Percentiles rank a stretch among this genome's conserved stretches.
These are phyloP conservation scores for Catamblyrhynchus diadema DNA, from an alignment of 2,797 vertebrate genomes.

Conservation along the genomic window DNA sequence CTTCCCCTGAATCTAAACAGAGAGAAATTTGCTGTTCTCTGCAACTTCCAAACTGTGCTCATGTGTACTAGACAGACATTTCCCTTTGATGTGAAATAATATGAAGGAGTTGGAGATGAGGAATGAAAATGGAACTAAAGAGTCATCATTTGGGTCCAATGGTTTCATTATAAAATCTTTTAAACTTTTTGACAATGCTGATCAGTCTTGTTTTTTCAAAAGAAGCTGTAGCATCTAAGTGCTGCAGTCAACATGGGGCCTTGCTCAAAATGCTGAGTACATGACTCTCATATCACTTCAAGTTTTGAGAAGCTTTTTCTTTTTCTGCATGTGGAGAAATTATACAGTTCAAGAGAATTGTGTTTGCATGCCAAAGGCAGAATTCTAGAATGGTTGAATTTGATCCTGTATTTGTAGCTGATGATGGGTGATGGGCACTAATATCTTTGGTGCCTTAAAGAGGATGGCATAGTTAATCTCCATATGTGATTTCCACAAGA, in stretches of 20 bases:
- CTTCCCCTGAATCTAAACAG: neutral
- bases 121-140: neutral
- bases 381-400: neutral
- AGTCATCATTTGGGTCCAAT: neutral
- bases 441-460: neutral
- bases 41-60: neutral
- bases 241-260: neutral
- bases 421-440: neutral
- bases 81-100: neutral
- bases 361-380: neutral
- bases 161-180: neutral
- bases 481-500: neutral
- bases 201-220: neutral
- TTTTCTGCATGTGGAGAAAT: neutral
- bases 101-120: neutral
- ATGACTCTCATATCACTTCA: neutral
- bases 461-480: neutral
- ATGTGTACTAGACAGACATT: neutral
- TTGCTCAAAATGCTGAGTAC: neutral
- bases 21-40: neutral
- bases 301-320: neutral
- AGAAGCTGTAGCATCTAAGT: neutral
- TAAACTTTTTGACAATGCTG: neutral
- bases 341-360: neutral
- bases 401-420: neutral